Evolutionary conservation across 2,888 invertebrate genomes (phyloP), one percentile per base, ranked within the genome.

Genomic region (Drosophila buzzatii): DNA sequence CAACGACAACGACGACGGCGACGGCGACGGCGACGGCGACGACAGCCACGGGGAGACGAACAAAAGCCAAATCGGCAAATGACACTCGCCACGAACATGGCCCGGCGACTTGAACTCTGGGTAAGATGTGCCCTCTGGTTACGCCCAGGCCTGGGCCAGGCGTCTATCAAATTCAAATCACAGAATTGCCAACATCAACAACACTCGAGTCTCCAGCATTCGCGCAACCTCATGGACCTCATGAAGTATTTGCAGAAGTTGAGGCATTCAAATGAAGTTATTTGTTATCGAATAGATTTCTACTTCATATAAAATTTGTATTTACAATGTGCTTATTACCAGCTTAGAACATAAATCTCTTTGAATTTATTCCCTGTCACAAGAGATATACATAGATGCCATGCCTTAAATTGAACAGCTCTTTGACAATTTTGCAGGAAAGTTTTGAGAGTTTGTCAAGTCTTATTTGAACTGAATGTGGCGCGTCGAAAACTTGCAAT

Each of bases 1-100:
- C 37, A 14, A 14, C 47, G n/a, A 47, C 47, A 1, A 4, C 23
- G 31, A 18, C 42, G 5, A 2, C 10, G 42, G 9, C 44, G 12
- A 20, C 4, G n/a, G 4, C 23, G 20, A n/a, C 2, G 39, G 7
- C 16, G 20, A n/a, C 3, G 41, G 8, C 16, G 41, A 41, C 7
- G 23, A 10, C 49, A 10, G n/a, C n/a, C 5, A 49, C 49, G 49
- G n/a, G 31, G n/a, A 1, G 61, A 44, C 44, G 58, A 41, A 18
- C 65, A 60, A 51, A 44, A 61, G 55, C 52, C 51, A 58, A 64
- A 27, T 35, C 51, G 51, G 33, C 62, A 23, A 51, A 62, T 53
- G 66, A 58, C 14, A 49, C 44, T 55, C 35, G 33, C 23, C 33
- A 18, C 47, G 37, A 42, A 14, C 18, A 1, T 14, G 33, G 6